Base-by-base conservation (phyloP, 2,113 vertebrate species). In the Nasalis larvatus region DNA sequence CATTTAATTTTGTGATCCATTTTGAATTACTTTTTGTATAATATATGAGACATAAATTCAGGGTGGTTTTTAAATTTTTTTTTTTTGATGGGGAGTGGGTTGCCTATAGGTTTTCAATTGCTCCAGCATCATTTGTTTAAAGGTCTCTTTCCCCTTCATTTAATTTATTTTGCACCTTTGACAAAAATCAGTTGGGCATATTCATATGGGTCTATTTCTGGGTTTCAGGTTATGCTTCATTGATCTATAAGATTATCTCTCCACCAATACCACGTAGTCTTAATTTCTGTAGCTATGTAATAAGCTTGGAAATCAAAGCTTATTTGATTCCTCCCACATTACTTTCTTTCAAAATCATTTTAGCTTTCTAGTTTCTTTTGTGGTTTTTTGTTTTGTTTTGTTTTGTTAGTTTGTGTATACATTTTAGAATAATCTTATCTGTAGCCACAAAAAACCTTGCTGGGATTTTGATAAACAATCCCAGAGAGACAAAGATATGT, bases 11-110 rank as follows among this genome's bases (percentile, higher is more conserved):
- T 89, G 23, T 60, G 8, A 58, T 37, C 12, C n/a, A 83, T 84
- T 86, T 96, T 94, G 14, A 77, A 45, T 77, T 87, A 68, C 68
- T 83, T 91, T 96, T 77, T 89, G 77, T 52, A n/a, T 47, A 68
- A 69, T 4, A 13, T 66, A 4, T 76, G 45, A 78, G 45, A 54
- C 21, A n/a, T 69, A 35, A 6, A 12, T 42, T 47, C 37, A 80
- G 27, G 37, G 63, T 63, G 4, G 18, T 52, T 27, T 52, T 30
- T 20, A 58, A 58, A 4, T 68, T 76, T 32, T 74, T 6, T 35
- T 69, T 6, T 35, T 69, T 69, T 69, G 23, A 3, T 14, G 23
- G 9, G 8, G 56, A 23, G 21, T 2, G 21, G 20, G 8, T 71
- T 11, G 23, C 32, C 21, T 40, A 54, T 92, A 32, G 13, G 13